Evolutionary conservation across 2,888 invertebrate genomes (phyloP), one percentile per base, ranked within the genome.

Genomic region (Heliconius hortense): DNA sequence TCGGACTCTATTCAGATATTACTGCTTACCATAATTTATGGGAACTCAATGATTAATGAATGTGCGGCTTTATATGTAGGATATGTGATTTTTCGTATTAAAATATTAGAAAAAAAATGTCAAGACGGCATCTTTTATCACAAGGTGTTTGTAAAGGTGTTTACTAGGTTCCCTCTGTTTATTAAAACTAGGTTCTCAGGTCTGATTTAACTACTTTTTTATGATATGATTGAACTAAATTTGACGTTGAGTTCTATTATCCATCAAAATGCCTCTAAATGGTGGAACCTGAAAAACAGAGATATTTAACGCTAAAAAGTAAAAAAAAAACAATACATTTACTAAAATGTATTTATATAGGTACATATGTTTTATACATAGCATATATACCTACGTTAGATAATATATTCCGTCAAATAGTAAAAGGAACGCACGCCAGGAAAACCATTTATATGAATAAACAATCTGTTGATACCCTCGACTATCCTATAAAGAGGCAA

Each of bases 1-100:
- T 85, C 85, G 83, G 84, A 83, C 87, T 84, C 87, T 84, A 86
- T 90, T 87, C 82, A 87, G 82, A 82, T 80, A 84, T 85, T 83
- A 18, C 56, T 69, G 31, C 56, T 69, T 69, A 85, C 83, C 85
- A 84, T 89, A 89, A 90, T 90, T 90, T 92, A 77, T 74, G 63
- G 66, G 62, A 70, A 78, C 75, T 73, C 76, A 68, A 74, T 56
- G 72, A 75, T 66, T 74, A 53, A 76, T 69, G 24, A 53, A 73
- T 66, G 28, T 24, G 64, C 53, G 35, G 31, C 56, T 35, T 59
- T 21, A n/a, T 39, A 24, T 66, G 24, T 24, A 24, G 8, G 13
- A 24, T 66, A 66, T 43, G 13, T 24, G 35, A 39, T 24, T 24
- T 66, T 43, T 66, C 7, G 7, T 24, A 39, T n/a, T 66, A 43